Conservation (phyloP, 2,113 vertebrate species). For the Ornithorhynchus anatinus region DNA sequence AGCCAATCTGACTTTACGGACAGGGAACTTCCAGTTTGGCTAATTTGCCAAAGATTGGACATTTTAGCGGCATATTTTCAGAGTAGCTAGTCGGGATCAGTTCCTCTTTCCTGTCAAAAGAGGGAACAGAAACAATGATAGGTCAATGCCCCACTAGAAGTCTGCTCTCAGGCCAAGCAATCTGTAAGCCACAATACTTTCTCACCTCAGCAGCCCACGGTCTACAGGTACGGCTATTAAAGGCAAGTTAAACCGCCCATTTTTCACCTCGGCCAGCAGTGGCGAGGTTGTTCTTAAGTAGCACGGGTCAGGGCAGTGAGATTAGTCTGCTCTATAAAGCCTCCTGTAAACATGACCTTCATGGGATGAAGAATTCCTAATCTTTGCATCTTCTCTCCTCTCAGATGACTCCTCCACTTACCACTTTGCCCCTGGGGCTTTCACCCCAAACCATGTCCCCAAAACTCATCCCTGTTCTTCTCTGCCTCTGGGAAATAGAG, state of each 20-base stretch:
- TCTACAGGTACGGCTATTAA: background rate
- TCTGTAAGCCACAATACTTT: background rate
- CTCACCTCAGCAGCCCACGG: background rate
- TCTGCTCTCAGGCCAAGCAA: background rate
- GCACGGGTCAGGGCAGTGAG: background rate
- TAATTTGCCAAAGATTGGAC: no score
- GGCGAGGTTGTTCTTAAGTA: rapidly evolving
- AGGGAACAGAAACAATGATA: background rate
- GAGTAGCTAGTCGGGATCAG: no score
- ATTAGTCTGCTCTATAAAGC: rapidly evolving
- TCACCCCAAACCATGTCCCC: background rate
- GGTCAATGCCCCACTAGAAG: background rate
- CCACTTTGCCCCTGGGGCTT: background rate
- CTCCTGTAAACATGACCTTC: background rate
- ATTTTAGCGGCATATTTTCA: no score
- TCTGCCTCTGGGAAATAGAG: background rate
- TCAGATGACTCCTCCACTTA: no score
- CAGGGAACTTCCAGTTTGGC: no score
- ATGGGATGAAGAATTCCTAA: background rate
- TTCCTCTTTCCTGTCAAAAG: no score
- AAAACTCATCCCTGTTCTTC: background rate
- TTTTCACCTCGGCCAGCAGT: background rate
- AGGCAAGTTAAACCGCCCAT: background rate
- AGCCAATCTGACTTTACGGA: no score
- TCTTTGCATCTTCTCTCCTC: no score